These are phyloP conservation scores for Bungarus multicinctus DNA, from an alignment of 2,113 vertebrate genomes.

Conservation along the genomic window DNA sequence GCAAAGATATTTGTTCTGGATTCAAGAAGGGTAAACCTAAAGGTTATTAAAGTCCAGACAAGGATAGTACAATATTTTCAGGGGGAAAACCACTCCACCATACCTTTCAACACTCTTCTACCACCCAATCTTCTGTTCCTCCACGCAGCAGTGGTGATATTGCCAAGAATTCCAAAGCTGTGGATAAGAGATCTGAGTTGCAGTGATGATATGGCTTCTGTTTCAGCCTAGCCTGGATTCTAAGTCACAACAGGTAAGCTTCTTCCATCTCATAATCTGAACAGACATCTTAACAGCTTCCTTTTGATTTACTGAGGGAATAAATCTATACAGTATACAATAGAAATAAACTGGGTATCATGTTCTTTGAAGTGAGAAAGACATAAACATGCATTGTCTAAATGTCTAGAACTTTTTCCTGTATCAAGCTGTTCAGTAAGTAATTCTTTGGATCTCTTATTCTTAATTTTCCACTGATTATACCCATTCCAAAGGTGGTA, in stretches of 20 bases:
- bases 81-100: not conserved
- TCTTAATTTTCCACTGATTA: not conserved
- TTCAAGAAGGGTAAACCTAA: not conserved
- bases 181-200: not conserved
- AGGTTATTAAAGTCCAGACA: not conserved
- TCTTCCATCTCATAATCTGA: not conserved
- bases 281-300: not conserved
- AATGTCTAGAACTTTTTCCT: not conserved
- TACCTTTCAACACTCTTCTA: not conserved
- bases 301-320: not conserved
- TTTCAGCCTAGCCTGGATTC: not conserved
- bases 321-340: not conserved
- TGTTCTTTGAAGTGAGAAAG: not conserved
- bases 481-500: not conserved
- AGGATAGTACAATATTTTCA: not conserved
- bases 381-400: not conserved
- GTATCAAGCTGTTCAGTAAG: not conserved
- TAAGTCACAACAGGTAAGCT: not conserved
- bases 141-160: not conserved
- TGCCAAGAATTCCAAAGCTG: not conserved
- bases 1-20: not conserved
- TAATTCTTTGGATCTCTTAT: not conserved
- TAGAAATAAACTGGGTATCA: not conserved
- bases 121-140: not conserved
- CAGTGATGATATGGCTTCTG: not conserved